Evolutionary conservation across 1,140 invertebrate genomes (phyloP).

Genomic region (Myzus persicae): DNA sequence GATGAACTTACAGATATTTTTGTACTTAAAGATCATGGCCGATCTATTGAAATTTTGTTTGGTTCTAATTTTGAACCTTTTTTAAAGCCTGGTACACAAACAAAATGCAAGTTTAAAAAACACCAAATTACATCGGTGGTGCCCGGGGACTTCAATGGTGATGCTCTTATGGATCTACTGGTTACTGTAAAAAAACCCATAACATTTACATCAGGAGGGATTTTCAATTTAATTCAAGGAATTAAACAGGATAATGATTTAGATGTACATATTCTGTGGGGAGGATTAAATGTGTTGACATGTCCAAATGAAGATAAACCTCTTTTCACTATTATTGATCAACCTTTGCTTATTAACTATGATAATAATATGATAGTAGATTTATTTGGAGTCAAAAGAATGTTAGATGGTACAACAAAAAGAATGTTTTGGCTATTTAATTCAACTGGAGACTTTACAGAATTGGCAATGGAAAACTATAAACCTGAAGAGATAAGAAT

Average conservation of each 20-base stretch:
- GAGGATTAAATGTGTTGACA: constrained; percentile 72
- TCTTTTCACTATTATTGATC: constrained; percentile 72
- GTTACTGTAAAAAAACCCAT: constrained; percentile 68
- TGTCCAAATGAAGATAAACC: constrained; percentile 69
- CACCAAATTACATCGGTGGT: constrained; percentile 77
- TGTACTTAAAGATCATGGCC: constrained; percentile 74
- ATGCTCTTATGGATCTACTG: constrained; percentile 91
- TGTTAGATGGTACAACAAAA: constrained; percentile 62
- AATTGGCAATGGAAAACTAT: constrained; percentile 26
- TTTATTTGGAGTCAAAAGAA: constrained; percentile 78
- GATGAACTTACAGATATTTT: constrained; percentile 95
- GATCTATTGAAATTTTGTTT: constrained; percentile 75
- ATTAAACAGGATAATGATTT: constrained; percentile 19
- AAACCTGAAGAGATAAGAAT: constrained; percentile 65
- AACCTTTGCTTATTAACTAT: constrained; percentile 88
- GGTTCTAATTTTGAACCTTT: constrained; percentile 80
- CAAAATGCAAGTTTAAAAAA: constrained; percentile 71
- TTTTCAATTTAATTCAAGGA: not conserved
- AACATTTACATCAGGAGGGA: not conserved
- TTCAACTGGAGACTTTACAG: constrained; percentile 66
- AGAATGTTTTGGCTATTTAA: constrained; percentile 81
- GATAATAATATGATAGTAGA: constrained; percentile 95
- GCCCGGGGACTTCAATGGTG: constrained; percentile 93
- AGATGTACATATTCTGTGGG: constrained; percentile 78
- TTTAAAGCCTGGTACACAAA: constrained; percentile 67